Evolutionary conservation across 2,888 invertebrate genomes (phyloP), one percentile per base, ranked within the genome.

Genomic region (Aromia moschata): DNA sequence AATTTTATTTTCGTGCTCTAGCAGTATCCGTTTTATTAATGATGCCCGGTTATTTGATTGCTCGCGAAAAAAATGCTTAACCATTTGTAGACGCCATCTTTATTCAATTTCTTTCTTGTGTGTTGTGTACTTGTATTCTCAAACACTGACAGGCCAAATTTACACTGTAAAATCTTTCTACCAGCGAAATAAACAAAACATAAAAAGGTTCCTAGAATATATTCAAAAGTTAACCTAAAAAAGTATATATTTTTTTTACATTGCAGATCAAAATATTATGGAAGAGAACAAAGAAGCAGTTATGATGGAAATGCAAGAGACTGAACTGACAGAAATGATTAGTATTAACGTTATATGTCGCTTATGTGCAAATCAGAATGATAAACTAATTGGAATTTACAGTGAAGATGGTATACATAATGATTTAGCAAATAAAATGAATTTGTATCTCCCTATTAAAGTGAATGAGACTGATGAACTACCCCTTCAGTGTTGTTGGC

Each of bases 361-460:
- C 46, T 17, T 76, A 20, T 76, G 76, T 70, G 74, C 72, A 11
- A 74, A 68, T 53, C 64, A 71, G 44, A 69, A 71, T 41, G 72
- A 74, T 30, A 75, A 74, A 69, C 56, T 76, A 12, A 83, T 89
- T 54, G 85, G 87, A 4, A 87, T 90, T 70, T 89, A 86, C 70
- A 81, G 83, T 11, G 86, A 83, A 0, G 87, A 89, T 71, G 89
- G 88, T 1, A 67, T 83, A 7, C 83, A 84, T 65, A 85, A 87
- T 69, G 83, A 86, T 55, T 74, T 90, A 10, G 81, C 83, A 15
- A 82, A 79, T 1, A 89, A 89, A 81, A 87, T 90, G 67, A 82
- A 86, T 63, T 82, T 83, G 62, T 84, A 89, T 77, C 78, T 90
- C 52, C 89, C 89, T 1, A 84, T 89, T 67, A 81, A 83, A 80